Base-by-base conservation (phyloP, 37 sponge, comb jelly and placozoan species). In the Oscarella lobularis region DNA sequence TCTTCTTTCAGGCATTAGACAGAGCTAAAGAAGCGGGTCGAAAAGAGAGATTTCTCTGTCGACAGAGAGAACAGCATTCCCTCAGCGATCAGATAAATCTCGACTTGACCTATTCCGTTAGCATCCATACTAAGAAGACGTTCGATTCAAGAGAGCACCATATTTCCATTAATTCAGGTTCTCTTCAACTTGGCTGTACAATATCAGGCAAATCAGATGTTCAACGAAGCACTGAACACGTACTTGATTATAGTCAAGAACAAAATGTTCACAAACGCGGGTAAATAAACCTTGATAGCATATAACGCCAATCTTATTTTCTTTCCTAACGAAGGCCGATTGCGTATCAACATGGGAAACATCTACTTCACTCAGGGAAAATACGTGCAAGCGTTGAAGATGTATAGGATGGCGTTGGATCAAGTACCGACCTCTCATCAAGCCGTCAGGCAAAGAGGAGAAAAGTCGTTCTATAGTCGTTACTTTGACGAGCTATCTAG, bases 341-440 rank as follows among this genome's bases (percentile, higher is more conserved):
- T 96, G 35, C 78, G 98, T 1, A 75, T 96, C 31, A 96, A 96
- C 82, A 87, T 96, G 90, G 98, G 98, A 0, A 96, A 96, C 83
- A 90, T 96, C n/a, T 92, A 85, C 37, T 84, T 82, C 30, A 83
- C 85, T 75, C 93, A 96, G 87, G 79, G 79, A 37, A 90, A 96
- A 74, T 90, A 92, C 76, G 82, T 85, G 30, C 88, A 90, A 67
- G 94, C 94, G n/a, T 84, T 96, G 70, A 93, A 91, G 81, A 92
- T 89, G 90, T 96, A 96, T 70, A 76, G 94, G 1, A 93, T 93
- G 91, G 98, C 98, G 33, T 77, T 96, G 79, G 98, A 96, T 38
- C 94, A 90, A 76, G 87, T 93, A 31, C 83, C 77, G 31, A 85
- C 93, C 36, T 66, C 75, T 6, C 88, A 93, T 80, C 83, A 79